phyloP scores from a whole-genome alignment of 2,888 invertebrate genomes.

The Eupelmus urozonus region DNA sequence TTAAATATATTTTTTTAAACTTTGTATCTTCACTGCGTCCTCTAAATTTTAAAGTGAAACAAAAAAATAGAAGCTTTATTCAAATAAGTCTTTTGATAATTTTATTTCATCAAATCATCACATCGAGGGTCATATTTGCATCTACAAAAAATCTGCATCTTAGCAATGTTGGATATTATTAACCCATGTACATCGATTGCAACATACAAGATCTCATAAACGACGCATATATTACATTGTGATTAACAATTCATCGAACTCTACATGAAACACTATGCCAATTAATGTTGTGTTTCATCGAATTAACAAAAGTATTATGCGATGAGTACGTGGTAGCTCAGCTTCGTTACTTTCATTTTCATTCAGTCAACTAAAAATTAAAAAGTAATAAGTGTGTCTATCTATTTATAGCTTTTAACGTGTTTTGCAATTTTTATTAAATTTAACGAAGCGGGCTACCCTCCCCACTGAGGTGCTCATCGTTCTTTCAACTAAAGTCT shows the following conservation, averaged over 20 bases:
- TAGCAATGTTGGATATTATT: slow-evolving; percentile 19
- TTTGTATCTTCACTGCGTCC: too few relatives aligned
- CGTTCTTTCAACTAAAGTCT: too few relatives aligned
- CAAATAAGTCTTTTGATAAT: slow-evolving; percentile 10
- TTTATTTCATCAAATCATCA: slow-evolving; percentile 24
- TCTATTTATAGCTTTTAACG: too few relatives aligned
- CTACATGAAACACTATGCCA: slow-evolving; percentile 10
- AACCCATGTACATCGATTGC: background rate
- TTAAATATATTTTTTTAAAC: too few relatives aligned
- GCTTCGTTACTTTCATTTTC: too few relatives aligned
- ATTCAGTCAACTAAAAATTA: too few relatives aligned
- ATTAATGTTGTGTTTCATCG: slow-evolving; percentile 43
- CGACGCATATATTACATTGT: slow-evolving; percentile 41
- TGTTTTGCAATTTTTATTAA: too few relatives aligned
- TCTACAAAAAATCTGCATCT: background rate
- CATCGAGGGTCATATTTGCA: slow-evolving; percentile 16
- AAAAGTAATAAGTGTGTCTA: too few relatives aligned
- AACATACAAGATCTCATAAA: background rate
- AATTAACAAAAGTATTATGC: slow-evolving; percentile 50
- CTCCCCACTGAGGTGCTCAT: too few relatives aligned
- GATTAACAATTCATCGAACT: slow-evolving; percentile 45
- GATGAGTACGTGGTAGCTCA: too few relatives aligned
- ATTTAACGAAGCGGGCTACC: too few relatives aligned
- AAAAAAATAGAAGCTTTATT: slow-evolving; percentile 5
- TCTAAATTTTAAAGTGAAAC: too few relatives aligned